phyloP scores from a whole-genome alignment of 1,140 invertebrate genomes.

The Himalopsyche phryganea region DNA sequence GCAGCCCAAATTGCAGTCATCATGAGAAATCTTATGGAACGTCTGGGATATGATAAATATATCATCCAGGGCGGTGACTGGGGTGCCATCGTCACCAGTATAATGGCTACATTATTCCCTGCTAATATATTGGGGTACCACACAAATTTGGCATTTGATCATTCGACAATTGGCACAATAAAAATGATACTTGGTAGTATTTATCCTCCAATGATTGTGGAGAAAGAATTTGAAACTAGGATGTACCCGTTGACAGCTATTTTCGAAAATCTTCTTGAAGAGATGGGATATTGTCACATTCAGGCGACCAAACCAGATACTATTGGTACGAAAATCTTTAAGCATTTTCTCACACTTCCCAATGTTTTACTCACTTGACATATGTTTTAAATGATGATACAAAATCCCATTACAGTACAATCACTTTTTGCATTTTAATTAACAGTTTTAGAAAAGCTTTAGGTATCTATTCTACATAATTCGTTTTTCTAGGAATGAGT shows the following conservation, averaged over 20 bases:
- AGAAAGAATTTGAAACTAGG: slow-evolving; percentile 49
- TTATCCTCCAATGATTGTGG: slow-evolving; percentile 49
- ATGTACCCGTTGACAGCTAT: slow-evolving; percentile 55
- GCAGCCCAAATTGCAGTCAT: slow-evolving; percentile 54
- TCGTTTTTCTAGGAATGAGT: slow-evolving; percentile 52
- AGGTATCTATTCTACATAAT: too few species aligned
- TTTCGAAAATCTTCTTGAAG: slow-evolving; percentile 48
- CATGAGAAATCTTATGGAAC: slow-evolving; percentile 57
- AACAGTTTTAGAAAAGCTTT: slow-evolving; percentile 53
- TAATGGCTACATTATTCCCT: slow-evolving; percentile 61
- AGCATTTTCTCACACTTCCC: too few species aligned
- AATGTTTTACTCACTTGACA: too few species aligned
- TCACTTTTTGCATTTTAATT: neutral
- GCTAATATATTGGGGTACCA: slow-evolving; percentile 56
- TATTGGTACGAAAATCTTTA: too few species aligned
- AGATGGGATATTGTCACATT: slow-evolving; percentile 68
- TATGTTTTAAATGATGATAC: too few species aligned
- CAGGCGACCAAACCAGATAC: slow-evolving; percentile 80
- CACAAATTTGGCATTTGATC: slow-evolving; percentile 17
- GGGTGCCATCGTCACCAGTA: slow-evolving; percentile 55
- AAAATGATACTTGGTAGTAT: slow-evolving; percentile 36
- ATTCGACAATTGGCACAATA: slow-evolving; percentile 33
- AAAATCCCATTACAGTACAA: neutral
- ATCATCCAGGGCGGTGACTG: slow-evolving; percentile 78
- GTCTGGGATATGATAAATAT: slow-evolving; percentile 60